Conservation (phyloP, 2,797 vertebrate species). For the Centropyge bicolor region DNA sequence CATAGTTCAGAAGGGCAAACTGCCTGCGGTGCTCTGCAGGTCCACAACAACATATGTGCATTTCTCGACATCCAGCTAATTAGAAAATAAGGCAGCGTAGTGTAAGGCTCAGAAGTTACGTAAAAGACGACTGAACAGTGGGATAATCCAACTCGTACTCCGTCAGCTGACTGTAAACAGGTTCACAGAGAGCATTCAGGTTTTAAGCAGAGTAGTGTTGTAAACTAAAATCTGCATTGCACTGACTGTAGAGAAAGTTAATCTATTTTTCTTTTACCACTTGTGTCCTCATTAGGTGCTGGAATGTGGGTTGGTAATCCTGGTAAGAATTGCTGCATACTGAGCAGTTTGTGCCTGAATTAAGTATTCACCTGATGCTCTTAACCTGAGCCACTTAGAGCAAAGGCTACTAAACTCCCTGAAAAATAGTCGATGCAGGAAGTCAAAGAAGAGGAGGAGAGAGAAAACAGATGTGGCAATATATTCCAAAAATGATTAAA, state of each 20-base stretch:
- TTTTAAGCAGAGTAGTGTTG: conserved; percentile 8
- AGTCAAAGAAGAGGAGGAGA: too few species aligned
- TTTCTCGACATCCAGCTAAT: conserved; percentile 52
- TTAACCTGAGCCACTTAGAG: conserved; percentile 54
- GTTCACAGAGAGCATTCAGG: conserved; percentile 12
- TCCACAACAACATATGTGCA: conserved; percentile 52
- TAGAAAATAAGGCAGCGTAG: conserved; percentile 40
- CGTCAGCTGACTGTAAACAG: conserved; percentile 36
- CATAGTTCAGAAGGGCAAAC: conserved; percentile 24
- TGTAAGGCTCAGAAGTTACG: conserved; percentile 44
- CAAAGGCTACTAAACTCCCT: neutral
- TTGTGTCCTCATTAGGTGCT: neutral
- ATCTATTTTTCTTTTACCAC: conserved; percentile 23
- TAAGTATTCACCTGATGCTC: conserved; percentile 42
- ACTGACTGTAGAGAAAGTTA: neutral
- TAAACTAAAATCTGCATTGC: conserved; percentile 12
- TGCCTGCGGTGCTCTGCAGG: neutral
- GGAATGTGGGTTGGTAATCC: conserved; percentile 53
- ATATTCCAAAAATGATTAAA: neutral
- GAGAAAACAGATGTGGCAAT: neutral
- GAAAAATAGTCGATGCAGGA: conserved; percentile 27
- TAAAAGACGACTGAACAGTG: conserved; percentile 50
- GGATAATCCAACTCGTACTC: conserved; percentile 42
- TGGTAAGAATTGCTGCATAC: conserved; percentile 19
- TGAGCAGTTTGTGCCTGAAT: conserved; percentile 13